Evolutionary conservation across 2,797 vertebrate genomes (phyloP), one percentile per base, ranked within the genome.

Genomic region (Alosa sapidissima): DNA sequence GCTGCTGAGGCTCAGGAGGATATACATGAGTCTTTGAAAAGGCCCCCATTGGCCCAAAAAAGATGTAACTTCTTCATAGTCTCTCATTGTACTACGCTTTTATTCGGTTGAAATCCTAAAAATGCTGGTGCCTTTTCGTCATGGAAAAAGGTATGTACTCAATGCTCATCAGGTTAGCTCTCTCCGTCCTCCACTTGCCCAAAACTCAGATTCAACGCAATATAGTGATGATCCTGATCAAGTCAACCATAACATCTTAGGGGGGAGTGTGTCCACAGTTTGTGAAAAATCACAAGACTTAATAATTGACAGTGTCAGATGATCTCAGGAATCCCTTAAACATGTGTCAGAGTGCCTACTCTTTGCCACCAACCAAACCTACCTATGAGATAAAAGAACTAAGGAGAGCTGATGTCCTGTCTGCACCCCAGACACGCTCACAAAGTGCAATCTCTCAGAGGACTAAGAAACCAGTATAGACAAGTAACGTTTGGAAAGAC

Each of bases 1-100:
- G 36, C 36, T 54, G n/a, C 85, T 85, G 7, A 88, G 33, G 52
- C 87, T 88, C 4, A 90, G 68, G 4, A 86, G 58, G 5, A 90
- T 10, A 52, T 88, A 90, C 5, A 89, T 33, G 0, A 62, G 48
- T 72, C 16, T 89, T 65, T 90, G 88, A 62, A 87, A 89, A 24
- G 24, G 16, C 0, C 88, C 89, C 88, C 88, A 88, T 1, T 83
- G 54, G 6, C 89, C 89, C 60, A 87, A 55, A 60, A 90, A 88
- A 2, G 84, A 81, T 13, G 81, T 86, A 2, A 75, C 51, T 52
- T 87, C 83, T 16, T 89, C 89, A 41, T 86, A 89, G 58, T 87
- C 85, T 81, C 54, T 68, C 86, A 90, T 88, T 45, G 28, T 72
- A 54, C 21, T 3, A n/a, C 45, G 41, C 19, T 21, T 16, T 6